A percentile compares a stretch with the other conserved stretches of the same genome.
These are phyloP conservation scores for Acestrorhynchus altus DNA, from an alignment of 2,797 vertebrate genomes.

Conservation along the genomic window DNA sequence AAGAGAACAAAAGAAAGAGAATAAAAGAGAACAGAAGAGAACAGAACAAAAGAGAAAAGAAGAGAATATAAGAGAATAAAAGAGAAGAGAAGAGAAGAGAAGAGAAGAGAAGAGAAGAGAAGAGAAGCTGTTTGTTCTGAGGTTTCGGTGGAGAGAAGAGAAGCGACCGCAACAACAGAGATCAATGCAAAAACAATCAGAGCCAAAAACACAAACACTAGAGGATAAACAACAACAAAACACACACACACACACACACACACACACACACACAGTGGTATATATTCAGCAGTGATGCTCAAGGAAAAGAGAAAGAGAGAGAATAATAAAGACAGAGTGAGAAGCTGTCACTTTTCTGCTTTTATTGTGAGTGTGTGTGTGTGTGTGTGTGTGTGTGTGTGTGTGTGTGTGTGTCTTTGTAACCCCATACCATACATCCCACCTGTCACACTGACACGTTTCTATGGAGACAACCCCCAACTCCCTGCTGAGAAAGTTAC, in stretches of 20 bases:
- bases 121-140: constrained; percentile 64
- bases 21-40: neutral
- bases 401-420: too few species aligned
- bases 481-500: neutral
- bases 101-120: constrained; percentile 46
- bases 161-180: constrained; percentile 29
- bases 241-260: constrained; percentile 66
- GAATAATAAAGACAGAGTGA: too few species aligned
- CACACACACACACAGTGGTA: too few species aligned
- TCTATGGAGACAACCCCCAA: neutral
- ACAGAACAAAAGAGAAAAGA: neutral
- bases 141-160: constrained; percentile 7
- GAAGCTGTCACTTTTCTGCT: too few species aligned
- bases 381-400: too few species aligned
- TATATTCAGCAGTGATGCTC: too few species aligned
- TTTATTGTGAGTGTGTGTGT: too few species aligned
- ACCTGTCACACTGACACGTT: neutral
- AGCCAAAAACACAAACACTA: neutral
- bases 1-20: neutral
- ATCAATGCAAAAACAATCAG: constrained; percentile 38
- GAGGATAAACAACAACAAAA: neutral
- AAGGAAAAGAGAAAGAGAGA: too few species aligned
- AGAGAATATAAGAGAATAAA: neutral
- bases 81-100: neutral
- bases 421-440: too few species aligned